Evolutionary conservation across 2,113 vertebrate species (phyloP), one percentile per base, ranked within the genome.

Genomic region (Myocastor coypus): DNA sequence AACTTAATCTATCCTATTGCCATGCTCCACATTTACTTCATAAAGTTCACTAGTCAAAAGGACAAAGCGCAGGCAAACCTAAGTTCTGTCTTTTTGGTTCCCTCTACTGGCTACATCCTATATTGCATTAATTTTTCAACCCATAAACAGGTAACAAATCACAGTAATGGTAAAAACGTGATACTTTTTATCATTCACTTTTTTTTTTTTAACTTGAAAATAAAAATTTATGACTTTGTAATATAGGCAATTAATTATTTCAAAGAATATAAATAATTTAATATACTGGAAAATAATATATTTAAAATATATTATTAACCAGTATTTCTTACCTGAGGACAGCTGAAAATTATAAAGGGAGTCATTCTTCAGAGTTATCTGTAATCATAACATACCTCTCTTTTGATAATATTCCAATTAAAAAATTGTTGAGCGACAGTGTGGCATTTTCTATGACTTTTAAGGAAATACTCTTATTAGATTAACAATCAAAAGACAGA

Each of bases 101-200:
- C 98, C 98, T 97, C 98, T 97, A 87, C 98, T 98, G 98, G 98
- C 77, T 68, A 64, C 97, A 87, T 7, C 24, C 28, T 95, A 89
- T 83, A 98, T 5, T 84, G 69, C 59, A 94, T 64, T 97, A 96
- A 97, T 3, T 10, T 96, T 26, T 66, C 80, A 61, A 30, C 16
- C 37, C 81, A 50, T 4, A 75, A 89, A 93, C 14, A 40, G 37
- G 88, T n/a, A 71, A 63, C 3, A 66, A 55, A 78, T 90, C 14
- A 78, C 83, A 64, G 73, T 40, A 66, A 91, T 82, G 26, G 52
- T 68, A 87, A 89, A 75, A 40, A 94, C 80, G 13, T 61, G 59
- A 7, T 93, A 86, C 82, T 94, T 94, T 93, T 92, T 42, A 78
- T 73, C 69, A 46, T 83, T 88, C 37, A 69, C 4, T 91, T 32